Evolutionary conservation across 2,113 vertebrate genomes (phyloP), one percentile per base, ranked within the genome.

Genomic region (Heliornis fulica): DNA sequence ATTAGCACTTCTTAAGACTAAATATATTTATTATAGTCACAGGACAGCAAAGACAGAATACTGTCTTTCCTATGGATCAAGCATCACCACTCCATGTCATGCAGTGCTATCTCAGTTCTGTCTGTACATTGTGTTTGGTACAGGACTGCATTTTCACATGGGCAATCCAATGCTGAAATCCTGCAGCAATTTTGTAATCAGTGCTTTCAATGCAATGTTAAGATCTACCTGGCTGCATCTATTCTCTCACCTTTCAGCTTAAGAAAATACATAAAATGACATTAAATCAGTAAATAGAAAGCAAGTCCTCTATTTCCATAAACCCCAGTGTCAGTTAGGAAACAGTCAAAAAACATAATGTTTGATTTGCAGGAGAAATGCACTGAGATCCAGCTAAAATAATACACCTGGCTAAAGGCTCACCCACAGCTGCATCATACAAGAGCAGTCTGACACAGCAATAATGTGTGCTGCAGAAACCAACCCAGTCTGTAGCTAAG

Each of bases 61-160:
- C 12, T 18, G 13, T 26, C 26, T 51, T 82, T 75, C 78, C 36
- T 29, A 61, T 43, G 45, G 34, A 48, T 74, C 34, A 50, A 75
- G 22, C 17, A 22, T 0, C 13, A 26, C 12, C 2, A 0, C 41
- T 69, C 36, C 16, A 16, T 3, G 18, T 38, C 54, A 72, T 36
- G 15, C 34, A 57, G 32, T 26, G 66, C 29, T 22, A 34, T 8
- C 41, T n/a, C n/a, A 7, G 11, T 32, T 76, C 57, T 69, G 38
- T 46, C 77, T 77, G 38, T 29, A 50, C 6, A 8, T 12, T 85
- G 29, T 32, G 51, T 77, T 76, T 77, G 59, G 5, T 53, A 61
- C 74, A 74, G 63, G 54, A 34, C 51, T 63, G 40, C 34, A 36
- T 40, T 87, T 90, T 48, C 50, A 70, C 10, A 3, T 43, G 36